Evolutionary conservation across 2,888 invertebrate genomes (phyloP).

Genomic region (Drosophila anceps): DNA sequence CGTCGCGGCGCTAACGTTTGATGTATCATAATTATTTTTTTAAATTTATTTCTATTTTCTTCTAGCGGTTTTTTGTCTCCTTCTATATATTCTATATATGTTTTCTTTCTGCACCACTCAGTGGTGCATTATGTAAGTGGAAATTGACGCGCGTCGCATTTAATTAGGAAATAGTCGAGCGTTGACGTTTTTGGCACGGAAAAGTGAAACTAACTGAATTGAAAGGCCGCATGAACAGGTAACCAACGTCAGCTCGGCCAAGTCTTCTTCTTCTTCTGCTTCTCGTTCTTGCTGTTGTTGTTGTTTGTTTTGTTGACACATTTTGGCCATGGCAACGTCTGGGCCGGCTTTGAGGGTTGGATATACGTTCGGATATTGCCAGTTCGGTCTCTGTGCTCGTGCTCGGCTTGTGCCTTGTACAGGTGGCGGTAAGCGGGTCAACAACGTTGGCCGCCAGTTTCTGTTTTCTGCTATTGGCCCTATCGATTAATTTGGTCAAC

Average conservation of each 20-base stretch:
- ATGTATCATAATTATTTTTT: slow-evolving; percentile 63
- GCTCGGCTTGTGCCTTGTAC: slow-evolving; percentile 25
- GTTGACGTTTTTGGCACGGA: slow-evolving; percentile 74
- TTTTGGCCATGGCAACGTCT: slow-evolving; percentile 78
- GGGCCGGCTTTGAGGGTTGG: slow-evolving; percentile 20
- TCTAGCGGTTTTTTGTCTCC: not conserved
- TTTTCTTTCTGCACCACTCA: slow-evolving; percentile 38
- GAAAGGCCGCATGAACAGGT: slow-evolving; percentile 48
- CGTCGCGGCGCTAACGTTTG: slow-evolving; percentile 71
- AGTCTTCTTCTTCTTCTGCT: not conserved
- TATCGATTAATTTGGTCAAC: slow-evolving; percentile 76
- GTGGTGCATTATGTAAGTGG: slow-evolving; percentile 61
- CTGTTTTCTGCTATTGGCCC: slow-evolving; percentile 49
- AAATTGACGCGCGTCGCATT: slow-evolving; percentile 51
- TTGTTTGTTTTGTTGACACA: slow-evolving; percentile 56
- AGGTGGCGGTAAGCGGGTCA: slow-evolving; percentile 68
- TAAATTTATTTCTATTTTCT: slow-evolving; percentile 11
- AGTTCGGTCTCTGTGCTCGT: slow-evolving; percentile 4
- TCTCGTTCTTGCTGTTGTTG: slow-evolving; percentile 30
- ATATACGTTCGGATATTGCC: not conserved
- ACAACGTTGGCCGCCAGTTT: slow-evolving; percentile 24
- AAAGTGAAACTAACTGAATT: slow-evolving; percentile 70
- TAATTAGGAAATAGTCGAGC: slow-evolving; percentile 52
- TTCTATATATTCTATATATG: not conserved
- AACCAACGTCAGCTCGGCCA: slow-evolving; percentile 39